Evolutionary conservation across 2,797 vertebrate species (phyloP).

Genomic region (Urocyon cinereoargenteus): DNA sequence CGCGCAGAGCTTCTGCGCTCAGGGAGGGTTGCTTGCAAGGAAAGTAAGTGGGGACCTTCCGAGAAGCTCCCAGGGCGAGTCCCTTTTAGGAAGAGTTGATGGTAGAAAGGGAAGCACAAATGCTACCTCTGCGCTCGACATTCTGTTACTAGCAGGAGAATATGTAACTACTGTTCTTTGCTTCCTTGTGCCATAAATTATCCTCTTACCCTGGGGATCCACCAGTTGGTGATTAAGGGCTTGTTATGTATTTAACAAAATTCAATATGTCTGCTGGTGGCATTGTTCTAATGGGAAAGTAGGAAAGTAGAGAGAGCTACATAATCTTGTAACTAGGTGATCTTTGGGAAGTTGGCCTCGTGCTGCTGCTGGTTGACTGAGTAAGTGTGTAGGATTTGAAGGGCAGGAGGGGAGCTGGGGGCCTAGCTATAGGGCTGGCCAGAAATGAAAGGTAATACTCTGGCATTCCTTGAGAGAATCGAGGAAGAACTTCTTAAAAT

Average conservation of each 20-base stretch:
- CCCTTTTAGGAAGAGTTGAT: slow-evolving; percentile 30
- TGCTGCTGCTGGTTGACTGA: not conserved
- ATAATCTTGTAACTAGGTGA: not conserved
- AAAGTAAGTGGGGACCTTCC: slow-evolving; percentile 8
- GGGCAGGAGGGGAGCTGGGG: not conserved
- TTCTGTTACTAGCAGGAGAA: slow-evolving; percentile 30
- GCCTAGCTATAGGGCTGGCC: not conserved
- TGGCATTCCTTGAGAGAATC: slow-evolving; percentile 15
- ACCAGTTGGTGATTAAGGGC: slow-evolving; percentile 31
- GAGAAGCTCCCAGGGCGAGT: not conserved
- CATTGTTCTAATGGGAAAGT: slow-evolving; percentile 49
- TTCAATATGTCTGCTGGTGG: slow-evolving; percentile 17
- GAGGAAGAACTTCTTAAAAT: slow-evolving; percentile 48
- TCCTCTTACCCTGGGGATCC: not conserved
- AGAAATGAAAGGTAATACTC: not conserved
- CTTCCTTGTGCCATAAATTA: slow-evolving; percentile 13
- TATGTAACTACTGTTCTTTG: not conserved
- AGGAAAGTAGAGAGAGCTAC: not conserved
- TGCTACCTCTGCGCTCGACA: not conserved
- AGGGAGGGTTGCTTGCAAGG: not conserved
- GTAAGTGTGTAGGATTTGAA: not conserved
- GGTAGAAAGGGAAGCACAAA: slow-evolving; percentile 28
- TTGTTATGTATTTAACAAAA: not conserved
- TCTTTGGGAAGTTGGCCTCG: slow-evolving; percentile 4
- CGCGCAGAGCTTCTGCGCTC: not conserved